Base-by-base conservation (phyloP, 1,140 invertebrate species). In the Caenorhabditis latens region DNA sequence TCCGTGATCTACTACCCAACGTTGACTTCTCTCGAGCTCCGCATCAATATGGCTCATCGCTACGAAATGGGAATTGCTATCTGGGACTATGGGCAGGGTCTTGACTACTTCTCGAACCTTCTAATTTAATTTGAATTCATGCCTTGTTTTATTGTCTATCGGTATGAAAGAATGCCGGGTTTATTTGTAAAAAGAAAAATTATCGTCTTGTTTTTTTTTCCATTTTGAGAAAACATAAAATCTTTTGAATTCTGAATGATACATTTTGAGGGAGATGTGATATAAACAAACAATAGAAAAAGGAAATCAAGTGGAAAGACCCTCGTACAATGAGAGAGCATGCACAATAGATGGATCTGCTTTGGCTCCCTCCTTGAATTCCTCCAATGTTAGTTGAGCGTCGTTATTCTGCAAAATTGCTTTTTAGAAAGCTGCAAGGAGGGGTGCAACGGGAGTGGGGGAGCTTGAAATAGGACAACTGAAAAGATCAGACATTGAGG, bases 341-440 rank as follows among this genome's bases (percentile, higher is more conserved):
- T 99, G 97, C 21, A 99, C 97, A 93, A 99, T 99, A 93, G 97
- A 95, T 7, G 98, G 97, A 94, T 99, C 98, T 63, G 97, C 97
- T 94, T 99, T 99, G 93, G 97, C 98, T 88, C 97, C 97, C 94
- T 99, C 98, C 91, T 97, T 95, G 94, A 99, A 99, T 93, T 99
- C 98, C 91, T 99, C 97, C 89, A 98, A 95, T 19, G 97, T 99
- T 88, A 99, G 95, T 93, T 96, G 95, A 93, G 98, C 97, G 94
- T 99, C 98, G 93, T 98, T 96, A 93, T 99, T 99, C 94, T 98
- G 90, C 53, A 90, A 91, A 84, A 11, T 65, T 32, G 32, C 32
- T 32, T 32, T 32, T 32, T 32, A 32, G 32, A 32, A 32, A 1
- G 32, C 32, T 1, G 32, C 32, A 32, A 0, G 32, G 32, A 32